phyloP scores from a whole-genome alignment of 37 sponge, comb jelly and placozoan species.

The Diacarnus erythraeanus region DNA sequence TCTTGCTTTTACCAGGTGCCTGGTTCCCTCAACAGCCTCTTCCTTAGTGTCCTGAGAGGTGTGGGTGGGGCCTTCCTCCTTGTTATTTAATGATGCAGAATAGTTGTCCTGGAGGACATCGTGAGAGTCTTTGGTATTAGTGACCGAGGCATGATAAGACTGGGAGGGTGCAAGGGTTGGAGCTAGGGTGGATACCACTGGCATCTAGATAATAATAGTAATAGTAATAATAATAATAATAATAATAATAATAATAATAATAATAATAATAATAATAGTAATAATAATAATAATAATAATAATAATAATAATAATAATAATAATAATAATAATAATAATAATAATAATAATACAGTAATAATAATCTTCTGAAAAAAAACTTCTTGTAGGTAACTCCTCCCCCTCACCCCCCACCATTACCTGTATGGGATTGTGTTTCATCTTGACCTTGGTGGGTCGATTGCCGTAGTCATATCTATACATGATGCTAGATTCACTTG shows the following conservation, averaged over 20 bases:
- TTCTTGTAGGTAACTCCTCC: no score
- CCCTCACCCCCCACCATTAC: no score
- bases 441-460: neutral
- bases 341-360: no score
- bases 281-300: no score
- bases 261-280: no score
- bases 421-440: neutral
- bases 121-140: neutral
- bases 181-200: neutral
- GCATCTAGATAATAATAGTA: neutral
- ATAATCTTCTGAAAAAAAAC: no score
- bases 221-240: no score
- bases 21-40: neutral
- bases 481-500: neutral
- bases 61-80: neutral
- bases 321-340: no score
- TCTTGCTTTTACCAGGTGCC: neutral
- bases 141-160: neutral
- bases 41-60: neutral
- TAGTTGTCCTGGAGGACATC: neutral
- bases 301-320: no score
- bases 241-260: no score
- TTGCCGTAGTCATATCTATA: neutral
- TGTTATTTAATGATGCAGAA: neutral
- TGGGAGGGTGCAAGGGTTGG: neutral